Percentiles rank a stretch among this genome's conserved stretches.
These are phyloP conservation scores for Ptiloglossa arizonensis DNA, from an alignment of 1,140 invertebrate genomes.

Conservation along the genomic window DNA sequence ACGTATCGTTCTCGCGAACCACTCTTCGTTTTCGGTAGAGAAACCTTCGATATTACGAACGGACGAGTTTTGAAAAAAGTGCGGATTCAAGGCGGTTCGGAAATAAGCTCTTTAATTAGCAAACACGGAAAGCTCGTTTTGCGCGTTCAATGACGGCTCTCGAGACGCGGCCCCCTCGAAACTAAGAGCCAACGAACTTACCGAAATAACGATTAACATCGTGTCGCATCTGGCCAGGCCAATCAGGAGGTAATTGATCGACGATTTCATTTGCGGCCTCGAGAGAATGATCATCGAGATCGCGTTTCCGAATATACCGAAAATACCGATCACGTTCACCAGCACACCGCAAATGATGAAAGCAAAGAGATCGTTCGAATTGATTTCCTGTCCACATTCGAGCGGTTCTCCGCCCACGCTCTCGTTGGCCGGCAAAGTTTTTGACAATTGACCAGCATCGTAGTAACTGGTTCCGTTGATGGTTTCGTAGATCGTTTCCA, in stretches of 20 bases:
- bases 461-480: conserved; percentile 32
- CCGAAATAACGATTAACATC: conserved; percentile 91
- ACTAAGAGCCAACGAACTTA: conserved; percentile 61
- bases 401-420: conserved; percentile 30
- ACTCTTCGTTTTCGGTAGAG: too few species aligned
- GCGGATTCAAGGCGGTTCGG: too few species aligned
- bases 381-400: conserved; percentile 79
- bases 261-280: conserved; percentile 95
- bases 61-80: too few species aligned
- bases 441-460: conserved; percentile 41
- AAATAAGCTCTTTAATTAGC: too few species aligned
- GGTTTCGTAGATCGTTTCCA: conserved; percentile 51
- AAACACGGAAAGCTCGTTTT: too few species aligned
- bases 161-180: too few species aligned
- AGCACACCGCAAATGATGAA: conserved; percentile 93
- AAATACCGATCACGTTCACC: conserved; percentile 90
- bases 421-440: conserved; percentile 43
- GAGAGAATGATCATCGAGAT: conserved; percentile 95
- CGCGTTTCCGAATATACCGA: conserved; percentile 94
- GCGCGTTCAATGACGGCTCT: too few species aligned
- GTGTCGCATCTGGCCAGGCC: conserved; percentile 96
- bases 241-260: conserved; percentile 95
- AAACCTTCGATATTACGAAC: too few species aligned
- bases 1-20: too few species aligned
- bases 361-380: conserved; percentile 84